Evolutionary conservation across 2,797 vertebrate genomes (phyloP).

Genomic region (Falco cherrug): DNA sequence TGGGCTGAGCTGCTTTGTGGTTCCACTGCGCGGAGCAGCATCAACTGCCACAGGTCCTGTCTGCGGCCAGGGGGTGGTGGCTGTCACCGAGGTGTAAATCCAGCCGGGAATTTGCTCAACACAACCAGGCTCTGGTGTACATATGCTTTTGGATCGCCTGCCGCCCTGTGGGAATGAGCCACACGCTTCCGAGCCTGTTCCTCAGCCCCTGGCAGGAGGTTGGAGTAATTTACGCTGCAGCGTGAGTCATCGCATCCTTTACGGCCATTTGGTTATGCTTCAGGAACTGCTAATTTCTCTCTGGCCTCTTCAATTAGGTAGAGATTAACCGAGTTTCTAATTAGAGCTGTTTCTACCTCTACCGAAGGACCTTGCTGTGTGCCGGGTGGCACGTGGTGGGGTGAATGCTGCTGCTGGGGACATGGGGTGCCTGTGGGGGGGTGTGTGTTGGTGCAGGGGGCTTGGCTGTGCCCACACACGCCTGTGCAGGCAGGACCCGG

Average conservation of each 20-base stretch:
- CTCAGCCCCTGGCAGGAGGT: neutral
- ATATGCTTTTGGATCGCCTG: neutral
- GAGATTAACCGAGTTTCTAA: slow-evolving; percentile 40
- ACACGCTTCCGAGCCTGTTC: neutral
- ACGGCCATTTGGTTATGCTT: neutral
- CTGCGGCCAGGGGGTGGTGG: fast-evolving
- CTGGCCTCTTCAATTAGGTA: slow-evolving; percentile 57
- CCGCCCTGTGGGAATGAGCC: neutral
- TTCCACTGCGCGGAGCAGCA: neutral
- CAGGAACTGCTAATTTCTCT: slow-evolving; percentile 66
- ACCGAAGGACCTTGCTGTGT: neutral
- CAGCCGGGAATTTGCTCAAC: neutral
- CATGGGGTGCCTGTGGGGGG: neutral
- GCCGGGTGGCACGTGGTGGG: fast-evolving
- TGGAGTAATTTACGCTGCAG: slow-evolving; percentile 20
- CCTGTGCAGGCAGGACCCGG: neutral
- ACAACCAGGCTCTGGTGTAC: neutral
- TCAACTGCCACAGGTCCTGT: neutral
- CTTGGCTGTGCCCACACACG: fast-evolving
- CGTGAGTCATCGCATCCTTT: neutral
- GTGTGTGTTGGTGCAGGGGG: too few species aligned
- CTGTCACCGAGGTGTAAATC: neutral
- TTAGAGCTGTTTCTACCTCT: neutral
- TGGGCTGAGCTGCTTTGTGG: fast-evolving
- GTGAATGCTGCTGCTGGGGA: neutral